A percentile compares a stretch with the other conserved stretches of the same genome.
Conservation (phyloP, 2,113 vertebrate genomes). For the Mirounga angustirostris region DNA sequence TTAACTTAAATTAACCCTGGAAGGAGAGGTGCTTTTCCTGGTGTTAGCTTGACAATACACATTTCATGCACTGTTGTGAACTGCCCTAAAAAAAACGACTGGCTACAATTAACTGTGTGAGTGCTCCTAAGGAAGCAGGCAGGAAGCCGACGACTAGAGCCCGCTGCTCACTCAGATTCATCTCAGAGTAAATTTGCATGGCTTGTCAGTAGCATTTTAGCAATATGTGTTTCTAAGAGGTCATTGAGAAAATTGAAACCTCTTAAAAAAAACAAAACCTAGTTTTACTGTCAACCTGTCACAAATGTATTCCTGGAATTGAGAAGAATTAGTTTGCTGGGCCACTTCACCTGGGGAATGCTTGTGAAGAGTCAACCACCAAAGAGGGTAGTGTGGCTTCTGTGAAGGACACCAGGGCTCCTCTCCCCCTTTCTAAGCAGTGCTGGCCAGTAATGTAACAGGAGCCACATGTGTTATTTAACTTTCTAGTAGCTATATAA, state of each 20-base stretch:
- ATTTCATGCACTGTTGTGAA: not conserved
- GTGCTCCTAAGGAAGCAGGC: not conserved
- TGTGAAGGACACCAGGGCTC: not conserved
- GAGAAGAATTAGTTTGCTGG: not conserved
- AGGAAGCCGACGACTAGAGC: not conserved
- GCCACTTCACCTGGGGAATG: not conserved
- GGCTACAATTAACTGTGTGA: not conserved
- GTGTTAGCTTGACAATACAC: not conserved
- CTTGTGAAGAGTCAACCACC: not conserved
- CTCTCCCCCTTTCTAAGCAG: not conserved
- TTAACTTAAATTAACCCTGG: not conserved
- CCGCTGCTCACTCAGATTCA: not conserved
- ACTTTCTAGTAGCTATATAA: not conserved
- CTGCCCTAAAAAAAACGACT: not conserved
- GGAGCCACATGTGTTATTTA: not conserved
- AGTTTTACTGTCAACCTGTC: not conserved
- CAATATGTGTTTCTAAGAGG: not conserved
- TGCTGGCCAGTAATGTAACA: not conserved
- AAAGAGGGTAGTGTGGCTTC: too few relatives aligned
- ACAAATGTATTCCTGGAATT: not conserved
- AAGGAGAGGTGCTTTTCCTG: not conserved
- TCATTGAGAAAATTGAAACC: not conserved
- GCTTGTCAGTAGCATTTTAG: not conserved
- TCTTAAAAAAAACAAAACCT: not conserved
- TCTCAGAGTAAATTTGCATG: not conserved